Base-by-base conservation (phyloP, 2,888 invertebrate species). In the Pachycephus smyrnensis region DNA sequence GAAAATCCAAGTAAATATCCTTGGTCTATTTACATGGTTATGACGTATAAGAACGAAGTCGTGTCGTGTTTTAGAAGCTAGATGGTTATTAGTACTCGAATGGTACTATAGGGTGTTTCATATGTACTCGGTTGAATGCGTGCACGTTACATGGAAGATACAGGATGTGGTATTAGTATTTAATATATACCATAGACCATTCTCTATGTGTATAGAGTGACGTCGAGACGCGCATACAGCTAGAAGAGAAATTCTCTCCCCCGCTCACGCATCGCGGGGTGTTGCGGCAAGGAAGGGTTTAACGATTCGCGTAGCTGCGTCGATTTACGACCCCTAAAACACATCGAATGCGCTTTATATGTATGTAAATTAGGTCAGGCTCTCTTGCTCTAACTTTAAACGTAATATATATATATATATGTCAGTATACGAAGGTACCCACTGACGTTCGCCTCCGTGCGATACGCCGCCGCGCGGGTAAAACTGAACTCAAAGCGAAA, bases 331-430 rank as follows among this genome's bases (percentile, higher is more conserved):
- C 89, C 91, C 90, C 90, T 91, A 91, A 91, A 91, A 91, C 90
- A 91, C 91, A 91, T 91, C 91, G 90, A 91, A 91, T 90, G 90
- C 90, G 89, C 91, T 91, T 91, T 91, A 91, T 91, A 91, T 90
- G 90, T 91, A 91, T 91, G 91, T 91, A 91, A 91, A 91, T 91
- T 91, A 91, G 91, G 91, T 91, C 91, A 91, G 90, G 87, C 88
- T 83, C 83, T 86, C 84, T 85, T 84, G 84, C 83, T 82, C 83
- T 77, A 83, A 80, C 33, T 75, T 55, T 32, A 31, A 15, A 32
- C 37, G 37, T 15, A 23, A 23, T 55, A 55, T 55, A 55, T 40
- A 15, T 55, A 55, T n/a, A 76, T 73, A 68, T 71, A 40, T 71
- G 55, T 73, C n/a, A 23, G 23, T 55, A 2, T 55, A 55, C 55